Conservation (phyloP, 2,888 invertebrate genomes). For the Cheilosia grossa region DNA sequence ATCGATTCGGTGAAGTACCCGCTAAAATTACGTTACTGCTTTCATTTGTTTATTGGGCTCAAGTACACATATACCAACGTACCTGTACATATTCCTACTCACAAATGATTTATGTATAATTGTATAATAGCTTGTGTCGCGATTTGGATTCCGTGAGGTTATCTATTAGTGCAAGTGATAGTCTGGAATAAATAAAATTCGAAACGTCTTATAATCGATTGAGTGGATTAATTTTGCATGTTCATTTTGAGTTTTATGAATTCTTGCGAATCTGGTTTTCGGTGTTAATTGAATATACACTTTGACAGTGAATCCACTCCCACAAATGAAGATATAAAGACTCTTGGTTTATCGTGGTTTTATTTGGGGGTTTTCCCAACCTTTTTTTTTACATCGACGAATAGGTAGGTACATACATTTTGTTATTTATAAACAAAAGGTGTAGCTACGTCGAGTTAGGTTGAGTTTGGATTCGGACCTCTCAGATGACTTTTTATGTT, state of each 20-base stretch:
- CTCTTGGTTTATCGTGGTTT: no score
- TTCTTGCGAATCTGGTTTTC: neutral
- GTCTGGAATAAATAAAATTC: neutral
- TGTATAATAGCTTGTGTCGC: neutral
- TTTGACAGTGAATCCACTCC: no score
- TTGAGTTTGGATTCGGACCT: no score
- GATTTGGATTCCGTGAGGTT: conserved; percentile 24
- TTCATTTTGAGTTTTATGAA: neutral
- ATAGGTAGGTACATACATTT: no score
- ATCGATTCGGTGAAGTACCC: neutral
- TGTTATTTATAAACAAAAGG: no score
- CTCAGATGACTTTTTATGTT: no score
- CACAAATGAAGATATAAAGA: no score
- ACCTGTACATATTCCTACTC: neutral
- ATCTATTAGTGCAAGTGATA: conserved; percentile 23
- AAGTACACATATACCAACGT: neutral
- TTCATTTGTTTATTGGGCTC: neutral
- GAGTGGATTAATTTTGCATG: neutral
- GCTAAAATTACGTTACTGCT: neutral
- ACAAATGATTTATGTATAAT: neutral
- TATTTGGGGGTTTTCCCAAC: no score
- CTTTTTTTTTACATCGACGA: no score
- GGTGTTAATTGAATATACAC: neutral
- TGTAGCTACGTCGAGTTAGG: no score
- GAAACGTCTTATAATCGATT: neutral